phyloP scores from a whole-genome alignment of 1,140 invertebrate genomes.

The Armadillidium nasatum region DNA sequence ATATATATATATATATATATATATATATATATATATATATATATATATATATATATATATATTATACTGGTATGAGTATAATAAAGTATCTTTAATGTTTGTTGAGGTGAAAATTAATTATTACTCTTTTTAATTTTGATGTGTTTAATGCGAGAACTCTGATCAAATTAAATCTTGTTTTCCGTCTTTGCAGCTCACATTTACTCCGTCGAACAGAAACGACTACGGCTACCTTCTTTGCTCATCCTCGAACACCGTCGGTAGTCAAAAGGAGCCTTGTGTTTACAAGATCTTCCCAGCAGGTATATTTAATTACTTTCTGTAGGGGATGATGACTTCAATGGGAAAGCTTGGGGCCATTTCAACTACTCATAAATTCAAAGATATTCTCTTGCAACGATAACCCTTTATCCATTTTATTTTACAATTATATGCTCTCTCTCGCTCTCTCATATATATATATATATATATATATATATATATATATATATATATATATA shows the following conservation, averaged over 20 bases:
- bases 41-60: slow-evolving; percentile 15
- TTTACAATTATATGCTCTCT: no score
- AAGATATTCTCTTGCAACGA: no score
- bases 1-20: slow-evolving; percentile 15
- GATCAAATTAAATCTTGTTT: neutral
- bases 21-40: slow-evolving; percentile 15
- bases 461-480: no score
- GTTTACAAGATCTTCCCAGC: slow-evolving; percentile 73
- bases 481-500: no score
- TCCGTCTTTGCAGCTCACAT: slow-evolving; percentile 51
- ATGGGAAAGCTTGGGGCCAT: no score
- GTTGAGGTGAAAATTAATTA: no score
- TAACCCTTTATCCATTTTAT: no score
- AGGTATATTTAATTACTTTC: slow-evolving; percentile 57
- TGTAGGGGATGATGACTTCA: neutral
- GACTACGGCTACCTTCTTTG: slow-evolving; percentile 77
- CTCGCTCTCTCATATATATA: no score
- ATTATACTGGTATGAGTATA: neutral
- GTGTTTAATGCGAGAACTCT: no score
- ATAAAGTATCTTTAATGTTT: no score
- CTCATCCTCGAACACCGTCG: slow-evolving; percentile 71
- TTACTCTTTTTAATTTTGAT: no score
- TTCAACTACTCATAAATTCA: no score
- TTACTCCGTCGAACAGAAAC: slow-evolving; percentile 74
- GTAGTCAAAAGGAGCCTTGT: slow-evolving; percentile 72